phyloP scores from a whole-genome alignment of 2,113 vertebrate species.

The Lipotes vexillifer region DNA sequence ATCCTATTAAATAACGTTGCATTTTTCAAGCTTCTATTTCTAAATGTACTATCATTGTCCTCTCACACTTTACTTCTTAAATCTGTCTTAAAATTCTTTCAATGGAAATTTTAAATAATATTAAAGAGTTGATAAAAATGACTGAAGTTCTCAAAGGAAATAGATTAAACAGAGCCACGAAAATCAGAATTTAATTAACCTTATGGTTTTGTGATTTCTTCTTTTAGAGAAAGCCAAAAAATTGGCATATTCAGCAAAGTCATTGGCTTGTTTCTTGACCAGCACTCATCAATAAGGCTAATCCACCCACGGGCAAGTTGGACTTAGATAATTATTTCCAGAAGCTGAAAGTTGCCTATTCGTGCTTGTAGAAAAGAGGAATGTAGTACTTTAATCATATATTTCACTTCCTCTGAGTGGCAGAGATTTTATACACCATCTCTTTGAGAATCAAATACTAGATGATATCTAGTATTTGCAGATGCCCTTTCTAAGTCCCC shows the following conservation, averaged over 20 bases:
- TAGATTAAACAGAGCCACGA: background rate
- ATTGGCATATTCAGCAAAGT: background rate
- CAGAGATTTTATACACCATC: background rate
- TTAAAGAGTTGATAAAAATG: background rate
- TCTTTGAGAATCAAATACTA: background rate
- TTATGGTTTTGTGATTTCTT: background rate
- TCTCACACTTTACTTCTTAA: background rate
- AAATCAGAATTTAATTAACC: background rate
- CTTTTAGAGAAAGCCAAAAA: slow-evolving; percentile 22
- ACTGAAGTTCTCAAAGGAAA: slow-evolving; percentile 20
- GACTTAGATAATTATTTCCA: slow-evolving; percentile 22
- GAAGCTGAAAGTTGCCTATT: background rate
- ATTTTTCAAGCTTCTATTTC: background rate
- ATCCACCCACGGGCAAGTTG: background rate
- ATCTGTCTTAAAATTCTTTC: slow-evolving; percentile 24
- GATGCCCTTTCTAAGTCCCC: background rate
- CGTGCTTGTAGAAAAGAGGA: background rate
- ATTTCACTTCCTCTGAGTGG: background rate
- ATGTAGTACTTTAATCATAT: background rate
- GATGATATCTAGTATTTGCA: background rate
- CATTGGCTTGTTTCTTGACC: background rate
- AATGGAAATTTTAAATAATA: background rate
- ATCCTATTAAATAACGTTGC: background rate
- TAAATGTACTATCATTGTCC: background rate
- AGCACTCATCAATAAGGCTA: background rate